Evolutionary conservation across 2,797 vertebrate species (phyloP).

Genomic region (Oryzias dopingdopingensis): DNA sequence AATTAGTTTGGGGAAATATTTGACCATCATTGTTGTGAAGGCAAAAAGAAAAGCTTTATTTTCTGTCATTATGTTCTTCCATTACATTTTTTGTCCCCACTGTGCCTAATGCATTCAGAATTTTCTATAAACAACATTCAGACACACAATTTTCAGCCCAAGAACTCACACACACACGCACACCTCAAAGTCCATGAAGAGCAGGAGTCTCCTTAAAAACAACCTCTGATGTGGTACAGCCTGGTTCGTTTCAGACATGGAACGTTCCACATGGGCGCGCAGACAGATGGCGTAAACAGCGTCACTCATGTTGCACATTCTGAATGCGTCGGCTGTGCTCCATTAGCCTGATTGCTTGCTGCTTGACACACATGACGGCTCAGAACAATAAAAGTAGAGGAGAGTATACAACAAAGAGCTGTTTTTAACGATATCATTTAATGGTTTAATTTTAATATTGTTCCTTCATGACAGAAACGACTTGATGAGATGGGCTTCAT

Average conservation of each 20-base stretch:
- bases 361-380: conserved; percentile 50
- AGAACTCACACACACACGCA: background rate
- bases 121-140: no score
- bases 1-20: no score
- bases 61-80: no score
- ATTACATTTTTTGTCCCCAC: no score
- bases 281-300: conserved; percentile 52
- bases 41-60: no score
- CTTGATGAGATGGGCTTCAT: conserved; percentile 35
- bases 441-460: conserved; percentile 60
- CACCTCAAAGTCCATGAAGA: conserved; percentile 11
- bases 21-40: no score
- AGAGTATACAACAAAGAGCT: conserved; percentile 63
- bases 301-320: conserved; percentile 54
- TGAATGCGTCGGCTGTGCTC: conserved; percentile 70
- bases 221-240: conserved; percentile 33
- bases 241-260: conserved; percentile 30
- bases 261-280: conserved; percentile 49
- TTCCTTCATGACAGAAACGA: conserved; percentile 50
- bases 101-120: no score
- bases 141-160: no score
- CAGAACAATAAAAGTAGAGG: conserved; percentile 63
- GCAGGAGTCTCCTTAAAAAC: conserved; percentile 34
- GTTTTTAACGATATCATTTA: conserved; percentile 70
- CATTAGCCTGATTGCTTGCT: conserved; percentile 78